These are phyloP conservation scores for Lymantria monacha DNA, from an alignment of 2,888 invertebrate genomes.

Conservation along the genomic window DNA sequence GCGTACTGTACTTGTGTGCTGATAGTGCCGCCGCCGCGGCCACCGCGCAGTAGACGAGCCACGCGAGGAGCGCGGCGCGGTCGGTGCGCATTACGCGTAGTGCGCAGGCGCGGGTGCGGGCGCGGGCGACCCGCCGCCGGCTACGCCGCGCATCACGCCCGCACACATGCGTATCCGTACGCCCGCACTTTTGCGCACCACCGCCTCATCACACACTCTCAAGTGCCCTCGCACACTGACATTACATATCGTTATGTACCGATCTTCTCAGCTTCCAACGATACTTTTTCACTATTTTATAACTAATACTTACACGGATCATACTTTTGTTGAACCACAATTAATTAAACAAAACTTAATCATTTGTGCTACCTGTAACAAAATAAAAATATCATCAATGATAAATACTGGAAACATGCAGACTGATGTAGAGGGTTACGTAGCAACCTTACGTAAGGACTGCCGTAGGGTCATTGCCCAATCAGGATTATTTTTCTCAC, in stretches of 20 bases:
- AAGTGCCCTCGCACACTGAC: constrained; percentile 62
- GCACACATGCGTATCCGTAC: constrained; percentile 42
- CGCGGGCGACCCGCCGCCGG: constrained; percentile 56
- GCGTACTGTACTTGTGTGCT: constrained; percentile 90
- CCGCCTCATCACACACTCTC: constrained; percentile 59
- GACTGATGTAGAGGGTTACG: too few species aligned
- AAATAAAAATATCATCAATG: constrained; percentile 12
- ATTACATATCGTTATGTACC: constrained; percentile 28
- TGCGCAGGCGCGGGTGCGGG: constrained; percentile 50
- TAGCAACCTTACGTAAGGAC: too few species aligned
- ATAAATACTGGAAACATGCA: too few species aligned
- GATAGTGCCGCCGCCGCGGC: constrained; percentile 66
- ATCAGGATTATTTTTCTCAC: too few species aligned
- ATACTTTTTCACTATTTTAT: constrained; percentile 19
- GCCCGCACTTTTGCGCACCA: constrained; percentile 43
- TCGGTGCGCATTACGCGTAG: constrained; percentile 76
- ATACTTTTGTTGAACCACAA: constrained; percentile 47
- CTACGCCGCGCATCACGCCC: constrained; percentile 63
- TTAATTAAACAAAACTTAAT: constrained; percentile 35
- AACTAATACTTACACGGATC: constrained; percentile 60
- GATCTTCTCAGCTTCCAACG: constrained; percentile 4
- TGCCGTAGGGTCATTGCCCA: too few species aligned
- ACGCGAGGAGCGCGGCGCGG: constrained; percentile 81
- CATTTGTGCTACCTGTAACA: constrained; percentile 65
- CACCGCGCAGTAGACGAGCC: constrained; percentile 77